Base-by-base conservation (phyloP, 2,113 vertebrate species). In the Oostethus manadensis region DNA sequence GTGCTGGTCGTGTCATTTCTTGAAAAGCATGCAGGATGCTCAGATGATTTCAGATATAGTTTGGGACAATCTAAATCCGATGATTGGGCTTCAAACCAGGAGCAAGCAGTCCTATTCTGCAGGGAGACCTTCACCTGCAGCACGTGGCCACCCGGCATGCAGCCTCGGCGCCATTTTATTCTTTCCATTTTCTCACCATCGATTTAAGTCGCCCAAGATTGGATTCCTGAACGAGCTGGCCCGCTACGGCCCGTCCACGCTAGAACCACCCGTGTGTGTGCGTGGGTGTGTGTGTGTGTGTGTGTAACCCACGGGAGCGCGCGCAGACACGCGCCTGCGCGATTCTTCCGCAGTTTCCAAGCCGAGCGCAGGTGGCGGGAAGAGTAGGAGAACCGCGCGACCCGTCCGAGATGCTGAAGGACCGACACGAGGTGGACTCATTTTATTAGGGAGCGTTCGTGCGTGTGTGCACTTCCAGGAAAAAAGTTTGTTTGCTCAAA, bases 341-440 rank as follows among this genome's bases (percentile, higher is more conserved):
- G 66, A 86, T 82, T 81, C 78, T 71, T 82, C 80, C 79, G 84
- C 86, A 86, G 73, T 73, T 82, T 75, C 59, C 76, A 72, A 70
- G 70, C 80, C 56, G 68, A 45, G 73, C 77, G 80, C 86, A 83
- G 80, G 84, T 77, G 80, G 77, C 81, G 73, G 17, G 73, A 40
- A 35, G 78, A 60, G 33, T 46, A 71, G 67, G 64, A 68, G 74
- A 68, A 51, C 56, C 62, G 46, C 67, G 21, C 70, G 60, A 20
- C 23, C 55, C 56, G 13, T 8, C 66, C 10, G 66, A 75, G 76
- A 83, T 75, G 66, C 42, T 73, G 59, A 54, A 2, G 43, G n/a
- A 50, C 10, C 18, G 4, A 22, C 48, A 50, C 1, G 21, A 48
- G 18, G 17, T 13, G 48, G 48, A 50, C 11, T 50, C n/a, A 10